Base-by-base conservation (phyloP, 2,888 invertebrate genomes). In the Leucoma salicis region DNA sequence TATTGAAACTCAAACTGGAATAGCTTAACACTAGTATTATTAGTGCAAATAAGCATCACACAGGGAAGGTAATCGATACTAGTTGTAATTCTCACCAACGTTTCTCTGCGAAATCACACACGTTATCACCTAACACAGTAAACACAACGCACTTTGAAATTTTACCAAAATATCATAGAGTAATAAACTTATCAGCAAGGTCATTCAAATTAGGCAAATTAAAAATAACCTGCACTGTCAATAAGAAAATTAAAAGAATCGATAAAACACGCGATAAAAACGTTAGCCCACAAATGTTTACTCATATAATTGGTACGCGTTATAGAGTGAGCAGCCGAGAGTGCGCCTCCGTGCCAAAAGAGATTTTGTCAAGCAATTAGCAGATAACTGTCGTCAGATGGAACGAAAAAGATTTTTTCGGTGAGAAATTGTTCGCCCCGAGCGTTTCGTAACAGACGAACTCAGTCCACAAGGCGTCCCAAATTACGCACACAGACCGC, bases 31-130 rank as follows among this genome's bases (percentile, higher is more conserved):
- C 83, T 82, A 64, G 70, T 74, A 70, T 59, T 61, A 57, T 74
- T 73, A 66, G 70, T 73, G 73, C 71, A 74, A 78, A 79, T 70
- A 73, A 74, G 76, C 78, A 82, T 81, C 75, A 76, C 82, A 84
- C 72, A 73, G 76, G 83, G 80, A 82, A 85, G 78, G 83, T 82
- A 85, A 85, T 75, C 57, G 77, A 83, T 80, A 82, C 79, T 66
- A 70, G 70, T 69, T 70, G 70, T 73, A 81, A 80, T 82, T 82
- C 84, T 66, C 73, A 71, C 69, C 66, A 65, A 49, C 61, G 68
- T 71, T 68, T 63, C 74, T 78, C 77, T 75, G 78, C 68, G 77
- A 80, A 84, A 76, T 76, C 78, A 76, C 78, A 62, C 78, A 68
- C 70, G 58, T 67, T 70, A 69, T 48, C 62, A 57, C 57, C 66